Base-by-base conservation (phyloP, 1,140 invertebrate species). In the Cyrtorhinus lividipennis region DNA sequence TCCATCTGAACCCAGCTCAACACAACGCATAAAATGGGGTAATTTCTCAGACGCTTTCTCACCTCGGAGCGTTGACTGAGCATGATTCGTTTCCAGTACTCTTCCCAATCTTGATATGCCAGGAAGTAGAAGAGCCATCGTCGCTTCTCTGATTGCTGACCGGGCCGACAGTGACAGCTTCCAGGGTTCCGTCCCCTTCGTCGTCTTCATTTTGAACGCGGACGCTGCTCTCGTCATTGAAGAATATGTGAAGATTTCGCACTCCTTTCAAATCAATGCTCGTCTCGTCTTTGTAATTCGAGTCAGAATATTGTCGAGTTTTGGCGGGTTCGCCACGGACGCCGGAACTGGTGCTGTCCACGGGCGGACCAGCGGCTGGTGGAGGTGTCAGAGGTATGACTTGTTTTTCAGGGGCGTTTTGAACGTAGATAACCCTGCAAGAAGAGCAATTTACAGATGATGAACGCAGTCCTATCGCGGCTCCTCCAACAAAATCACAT, bases 351-450 rank as follows among this genome's bases (percentile, higher is more conserved):
- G 10, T 58, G n/a, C 53, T 57, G 25, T 38, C 27, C 13, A 38
- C 62, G 1, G n/a, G 38, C 1, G 38, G 12, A 1, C 26, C 25
- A 8, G 62, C 22, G 10, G 61, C 45, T 24, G n/a, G 48, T 2
- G 26, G 61, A 56, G 15, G 20, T 44, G 18, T 22, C 2, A 26
- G 24, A 45, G 57, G 60, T 48, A 62, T 46, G n/a, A 61, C 59
- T 20, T 63, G 66, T 58, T 89, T 89, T 71, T 90, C 86, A 0
- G 88, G 87, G 45, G 86, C 88, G 74, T 91, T 92, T 78, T 95
- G 91, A 68, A 95, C 90, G 61, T 90, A 81, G 64, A 95, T 87
- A 66, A 95, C 89, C 72, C 85, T 86, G 70, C n/a, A n/a, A n/a
- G n/a, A n/a, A n/a, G n/a, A n/a, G n/a, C n/a, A n/a, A n/a, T n/a